Percentiles rank a stretch among this genome's conserved stretches.
Conservation (phyloP, 2,113 vertebrate genomes). For the Microcebus ravelobensis region DNA sequence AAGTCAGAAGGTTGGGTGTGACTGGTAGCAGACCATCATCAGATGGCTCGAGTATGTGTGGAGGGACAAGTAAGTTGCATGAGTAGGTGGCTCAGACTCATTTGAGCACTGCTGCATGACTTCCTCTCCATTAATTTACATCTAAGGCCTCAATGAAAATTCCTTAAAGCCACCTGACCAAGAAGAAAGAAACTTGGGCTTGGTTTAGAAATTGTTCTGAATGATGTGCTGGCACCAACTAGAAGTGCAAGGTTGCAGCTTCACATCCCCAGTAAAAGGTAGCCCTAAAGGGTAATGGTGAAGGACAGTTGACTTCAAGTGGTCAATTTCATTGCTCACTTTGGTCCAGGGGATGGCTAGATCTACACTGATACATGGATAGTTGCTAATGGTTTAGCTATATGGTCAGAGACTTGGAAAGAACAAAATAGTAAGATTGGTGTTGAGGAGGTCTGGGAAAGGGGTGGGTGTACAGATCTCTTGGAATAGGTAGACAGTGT, state of each 20-base stretch:
- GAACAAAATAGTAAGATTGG: conserved; percentile 1
- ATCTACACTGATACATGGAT: background rate
- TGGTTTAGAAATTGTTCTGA: background rate
- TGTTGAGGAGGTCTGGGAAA: background rate
- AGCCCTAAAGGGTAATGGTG: background rate
- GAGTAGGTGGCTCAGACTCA: background rate
- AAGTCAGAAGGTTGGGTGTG: background rate
- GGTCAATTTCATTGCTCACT: background rate
- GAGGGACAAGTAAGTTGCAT: background rate
- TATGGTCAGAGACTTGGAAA: background rate
- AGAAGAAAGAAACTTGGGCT: background rate
- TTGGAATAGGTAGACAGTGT: background rate
- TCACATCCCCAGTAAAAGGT: background rate
- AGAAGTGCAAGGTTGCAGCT: background rate
- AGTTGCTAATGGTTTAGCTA: background rate
- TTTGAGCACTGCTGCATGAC: background rate
- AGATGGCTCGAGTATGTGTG: background rate
- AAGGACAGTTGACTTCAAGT: background rate
- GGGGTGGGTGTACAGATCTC: background rate
- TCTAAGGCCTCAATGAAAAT: background rate
- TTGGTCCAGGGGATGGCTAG: background rate
- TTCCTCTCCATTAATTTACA: background rate
- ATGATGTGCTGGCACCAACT: background rate
- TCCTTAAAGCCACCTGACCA: background rate
- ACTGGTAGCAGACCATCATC: background rate